phyloP scores from a whole-genome alignment of 2,113 vertebrate genomes.

The Carlito syrichta region DNA sequence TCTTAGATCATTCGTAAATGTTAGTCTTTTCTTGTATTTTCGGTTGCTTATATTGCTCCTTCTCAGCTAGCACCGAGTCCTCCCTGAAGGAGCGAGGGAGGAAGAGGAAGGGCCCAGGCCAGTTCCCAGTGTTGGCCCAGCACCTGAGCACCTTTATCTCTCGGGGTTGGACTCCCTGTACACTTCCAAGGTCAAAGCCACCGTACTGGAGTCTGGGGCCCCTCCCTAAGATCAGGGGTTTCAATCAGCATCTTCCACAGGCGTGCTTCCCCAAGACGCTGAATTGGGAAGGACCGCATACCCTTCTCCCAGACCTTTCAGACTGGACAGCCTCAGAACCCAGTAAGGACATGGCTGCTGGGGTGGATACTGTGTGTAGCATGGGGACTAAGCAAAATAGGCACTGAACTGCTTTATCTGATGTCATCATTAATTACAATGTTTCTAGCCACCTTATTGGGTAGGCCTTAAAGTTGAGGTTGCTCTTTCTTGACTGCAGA shows the following conservation, averaged over 20 bases:
- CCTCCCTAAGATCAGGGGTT: neutral
- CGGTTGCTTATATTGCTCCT: neutral
- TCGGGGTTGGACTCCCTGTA: neutral
- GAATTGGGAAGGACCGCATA: neutral
- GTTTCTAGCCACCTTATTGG: neutral
- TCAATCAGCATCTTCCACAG: neutral
- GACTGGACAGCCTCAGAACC: neutral
- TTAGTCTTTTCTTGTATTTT: neutral
- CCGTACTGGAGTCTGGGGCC: neutral
- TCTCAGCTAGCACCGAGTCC: neutral
- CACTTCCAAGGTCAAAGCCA: neutral
- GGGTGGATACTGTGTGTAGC: neutral
- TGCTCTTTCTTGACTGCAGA: conserved; percentile 11
- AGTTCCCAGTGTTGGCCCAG: neutral
- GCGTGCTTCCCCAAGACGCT: neutral
- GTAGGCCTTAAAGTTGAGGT: neutral
- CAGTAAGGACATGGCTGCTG: neutral
- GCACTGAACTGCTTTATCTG: too few relatives aligned
- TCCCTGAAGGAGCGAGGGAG: neutral
- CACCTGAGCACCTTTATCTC: neutral
- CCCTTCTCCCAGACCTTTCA: neutral
- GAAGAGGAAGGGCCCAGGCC: neutral
- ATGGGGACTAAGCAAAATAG: neutral
- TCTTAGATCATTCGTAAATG: neutral
- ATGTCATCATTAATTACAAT: neutral